Conservation (phyloP, 2,888 invertebrate genomes). For the Rutpela maculata region DNA sequence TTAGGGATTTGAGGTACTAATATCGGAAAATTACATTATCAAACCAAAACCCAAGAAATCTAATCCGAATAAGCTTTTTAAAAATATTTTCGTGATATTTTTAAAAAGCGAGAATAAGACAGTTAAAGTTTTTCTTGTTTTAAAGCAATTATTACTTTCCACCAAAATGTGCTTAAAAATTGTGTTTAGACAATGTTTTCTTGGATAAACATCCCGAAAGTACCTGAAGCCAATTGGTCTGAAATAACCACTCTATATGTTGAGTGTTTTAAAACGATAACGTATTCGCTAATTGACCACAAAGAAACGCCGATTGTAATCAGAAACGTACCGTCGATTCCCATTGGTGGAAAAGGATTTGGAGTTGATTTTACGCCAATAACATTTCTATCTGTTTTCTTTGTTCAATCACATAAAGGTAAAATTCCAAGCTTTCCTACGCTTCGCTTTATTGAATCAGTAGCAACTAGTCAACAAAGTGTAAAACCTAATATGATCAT, state of each 20-base stretch:
- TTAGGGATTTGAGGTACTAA: constrained; percentile 35
- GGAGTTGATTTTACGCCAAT: constrained; percentile 78
- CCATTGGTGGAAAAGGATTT: constrained; percentile 72
- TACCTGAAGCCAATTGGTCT: constrained; percentile 76
- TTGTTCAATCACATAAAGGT: constrained; percentile 83
- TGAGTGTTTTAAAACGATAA: constrained; percentile 77
- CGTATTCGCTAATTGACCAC: constrained; percentile 81
- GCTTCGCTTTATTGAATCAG: no score
- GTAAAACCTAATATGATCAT: no score
- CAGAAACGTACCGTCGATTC: constrained; percentile 74
- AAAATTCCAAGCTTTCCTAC: constrained; percentile 51
- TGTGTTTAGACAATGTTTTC: constrained; percentile 67
- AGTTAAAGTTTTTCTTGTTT: no score
- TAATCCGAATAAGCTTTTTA: neutral
- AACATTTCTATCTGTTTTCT: constrained; percentile 79
- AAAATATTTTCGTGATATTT: neutral
- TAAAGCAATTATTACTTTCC: constrained; percentile 2
- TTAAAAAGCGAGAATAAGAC: neutral
- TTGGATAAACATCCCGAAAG: constrained; percentile 71
- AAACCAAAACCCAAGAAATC: neutral
- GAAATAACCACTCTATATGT: constrained; percentile 76
- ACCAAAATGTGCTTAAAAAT: constrained; percentile 42
- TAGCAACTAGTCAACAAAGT: no score
- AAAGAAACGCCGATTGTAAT: constrained; percentile 80
- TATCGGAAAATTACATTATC: neutral